Evolutionary conservation across 2,888 invertebrate species (phyloP).

Genomic region (Trichopria drosophilae): DNA sequence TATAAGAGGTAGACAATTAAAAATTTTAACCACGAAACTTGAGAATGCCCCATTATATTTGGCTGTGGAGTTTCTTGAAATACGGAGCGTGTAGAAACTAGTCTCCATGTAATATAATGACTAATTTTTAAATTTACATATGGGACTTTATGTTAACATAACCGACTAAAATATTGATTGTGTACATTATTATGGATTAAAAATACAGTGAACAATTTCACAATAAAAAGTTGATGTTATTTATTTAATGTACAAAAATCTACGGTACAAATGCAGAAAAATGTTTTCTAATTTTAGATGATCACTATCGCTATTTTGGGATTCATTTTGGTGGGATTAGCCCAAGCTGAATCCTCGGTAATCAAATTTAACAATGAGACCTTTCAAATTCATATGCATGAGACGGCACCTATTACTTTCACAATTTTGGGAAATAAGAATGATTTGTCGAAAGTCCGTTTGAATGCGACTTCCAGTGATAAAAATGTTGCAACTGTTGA

Average conservation of each 20-base stretch:
- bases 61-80: no score
- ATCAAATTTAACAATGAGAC: conserved; percentile 45
- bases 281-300: neutral
- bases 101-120: no score
- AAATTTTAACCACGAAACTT: no score
- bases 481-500: conserved; percentile 37
- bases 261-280: neutral
- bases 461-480: conserved; percentile 36
- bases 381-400: conserved; percentile 61
- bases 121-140: no score
- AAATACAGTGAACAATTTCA: neutral
- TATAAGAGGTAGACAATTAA: no score
- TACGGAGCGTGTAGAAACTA: no score
- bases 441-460: conserved; percentile 26
- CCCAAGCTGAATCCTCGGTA: conserved; percentile 40
- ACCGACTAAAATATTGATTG: neutral
- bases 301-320: conserved; percentile 21
- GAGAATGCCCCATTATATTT: no score
- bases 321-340: conserved; percentile 42
- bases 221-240: neutral
- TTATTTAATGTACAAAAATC: neutral
- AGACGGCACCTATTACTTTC: conserved; percentile 57
- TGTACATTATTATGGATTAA: neutral
- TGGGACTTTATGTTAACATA: no score
- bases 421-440: conserved; percentile 48